Base-by-base conservation (phyloP, 2,113 vertebrate genomes). In the Pelobates fuscus region DNA sequence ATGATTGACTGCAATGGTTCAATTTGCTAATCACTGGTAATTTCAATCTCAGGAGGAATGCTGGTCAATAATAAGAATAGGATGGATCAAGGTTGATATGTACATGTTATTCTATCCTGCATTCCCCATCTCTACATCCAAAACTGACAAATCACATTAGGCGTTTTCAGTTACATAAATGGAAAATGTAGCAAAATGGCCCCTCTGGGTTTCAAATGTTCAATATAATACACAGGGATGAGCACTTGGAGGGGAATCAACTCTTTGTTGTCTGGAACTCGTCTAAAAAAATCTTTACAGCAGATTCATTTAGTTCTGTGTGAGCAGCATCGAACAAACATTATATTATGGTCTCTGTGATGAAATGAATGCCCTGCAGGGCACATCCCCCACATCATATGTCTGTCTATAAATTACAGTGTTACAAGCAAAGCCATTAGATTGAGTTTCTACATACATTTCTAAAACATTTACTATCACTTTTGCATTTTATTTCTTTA, bases 101-200 rank as follows among this genome's bases (percentile, higher is more conserved):
- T 37, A 58, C 26, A 58, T 18, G 32, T 10, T 69, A 15, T 69
- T 24, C 10, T 24, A 32, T 44, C 2, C n/a, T 60, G 24, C 15
- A 46, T 25, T 27, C 41, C 41, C 26, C n/a, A 21, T 55, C 58
- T 64, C 15, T 37, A 41, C 24, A 43, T 59, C 23, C 18, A 25
- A 25, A 15, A 17, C 63, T 67, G 71, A 59, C 52, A 75, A 67
- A 66, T 58, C 54, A 44, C 63, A 67, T 74, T 65, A 74, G n/a
- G 23, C 17, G 37, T 57, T 74, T 74, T 65, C 61, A 52, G 71
- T 29, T 46, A 17, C 23, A 15, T 24, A 44, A 75, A 75, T 67
- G 52, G 52, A 75, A 67, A 24, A 46, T 59, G 52, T 44, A 59
- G 18, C 57, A 52, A 67, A 75, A 67, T 67, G 24, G 32, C n/a